phyloP scores from a whole-genome alignment of 2,113 vertebrate genomes.

The Aptenodytes forsteri region DNA sequence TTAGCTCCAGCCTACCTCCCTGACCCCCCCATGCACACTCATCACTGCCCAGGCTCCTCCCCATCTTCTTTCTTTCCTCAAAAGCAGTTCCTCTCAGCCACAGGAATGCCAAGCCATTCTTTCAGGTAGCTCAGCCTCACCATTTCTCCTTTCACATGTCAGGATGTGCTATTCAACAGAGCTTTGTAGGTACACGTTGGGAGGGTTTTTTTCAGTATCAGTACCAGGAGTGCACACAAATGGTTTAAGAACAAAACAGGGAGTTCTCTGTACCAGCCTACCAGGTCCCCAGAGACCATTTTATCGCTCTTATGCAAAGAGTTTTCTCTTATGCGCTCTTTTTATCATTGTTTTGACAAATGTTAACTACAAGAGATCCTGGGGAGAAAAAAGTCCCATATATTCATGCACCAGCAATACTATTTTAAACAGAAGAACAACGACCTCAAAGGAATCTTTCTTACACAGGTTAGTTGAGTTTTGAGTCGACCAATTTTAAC shows the following conservation, averaged over 20 bases:
- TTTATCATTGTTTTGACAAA: neutral
- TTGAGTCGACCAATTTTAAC: neutral
- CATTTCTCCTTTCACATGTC: slow-evolving; percentile 73
- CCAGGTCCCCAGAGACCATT: neutral
- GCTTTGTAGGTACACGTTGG: slow-evolving; percentile 69
- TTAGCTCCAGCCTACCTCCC: slow-evolving; percentile 44
- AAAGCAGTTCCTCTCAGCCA: slow-evolving; percentile 51
- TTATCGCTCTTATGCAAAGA: neutral
- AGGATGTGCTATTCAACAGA: slow-evolving; percentile 78
- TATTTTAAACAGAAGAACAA: neutral
- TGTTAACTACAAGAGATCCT: neutral
- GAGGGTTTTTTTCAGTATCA: neutral
- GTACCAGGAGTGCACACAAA: neutral
- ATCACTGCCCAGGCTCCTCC: neutral
- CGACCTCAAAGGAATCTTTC: neutral
- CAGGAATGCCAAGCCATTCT: slow-evolving; percentile 79
- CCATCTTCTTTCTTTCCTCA: slow-evolving; percentile 35
- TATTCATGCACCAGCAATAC: neutral
- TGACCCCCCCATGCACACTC: rapidly evolving
- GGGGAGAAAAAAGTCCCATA: neutral
- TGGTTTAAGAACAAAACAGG: neutral
- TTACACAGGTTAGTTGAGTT: neutral
- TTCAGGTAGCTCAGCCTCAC: slow-evolving; percentile 64
- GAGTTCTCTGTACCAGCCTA: neutral
- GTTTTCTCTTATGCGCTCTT: neutral